Evolutionary conservation across 64 coral and sea anemone genomes (phyloP).

Genomic region (Pocillopora damicornis): DNA sequence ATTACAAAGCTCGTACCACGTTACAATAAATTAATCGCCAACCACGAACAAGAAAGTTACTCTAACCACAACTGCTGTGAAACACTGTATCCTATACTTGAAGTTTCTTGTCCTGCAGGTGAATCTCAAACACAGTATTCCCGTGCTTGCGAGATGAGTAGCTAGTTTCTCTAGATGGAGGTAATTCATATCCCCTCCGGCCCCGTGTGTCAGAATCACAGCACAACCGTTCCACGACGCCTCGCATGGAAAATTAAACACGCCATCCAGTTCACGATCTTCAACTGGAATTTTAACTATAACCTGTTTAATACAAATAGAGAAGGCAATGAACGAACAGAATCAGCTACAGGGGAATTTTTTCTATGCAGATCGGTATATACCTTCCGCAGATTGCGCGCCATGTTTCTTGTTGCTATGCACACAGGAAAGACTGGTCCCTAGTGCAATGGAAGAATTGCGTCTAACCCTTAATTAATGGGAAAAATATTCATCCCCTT

Average conservation of each 20-base stretch:
- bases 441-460: neutral
- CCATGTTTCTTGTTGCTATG: slow-evolving; percentile 66
- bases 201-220: slow-evolving; percentile 90
- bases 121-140: slow-evolving; percentile 94
- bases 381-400: slow-evolving; percentile 22
- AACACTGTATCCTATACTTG: slow-evolving; percentile 86
- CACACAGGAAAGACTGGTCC: neutral
- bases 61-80: slow-evolving; percentile 80
- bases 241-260: slow-evolving; percentile 67
- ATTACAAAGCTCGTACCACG: neutral
- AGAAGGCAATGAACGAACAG: neutral
- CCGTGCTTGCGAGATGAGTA: slow-evolving; percentile 62
- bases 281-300: slow-evolving; percentile 76
- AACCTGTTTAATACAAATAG: slow-evolving; percentile 13
- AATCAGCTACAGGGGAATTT: no score
- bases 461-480: neutral
- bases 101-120: slow-evolving; percentile 96
- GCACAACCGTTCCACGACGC: slow-evolving; percentile 86
- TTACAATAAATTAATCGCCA: neutral
- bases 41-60: neutral
- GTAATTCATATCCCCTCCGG: slow-evolving; percentile 80
- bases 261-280: slow-evolving; percentile 74
- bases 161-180: slow-evolving; percentile 79
- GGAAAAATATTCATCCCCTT: neutral
- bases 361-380: neutral